A percentile compares a stretch with the other conserved stretches of the same genome.
These are phyloP conservation scores for Rhyacichthys aspro DNA, from an alignment of 2,797 vertebrate species.

Conservation along the genomic window DNA sequence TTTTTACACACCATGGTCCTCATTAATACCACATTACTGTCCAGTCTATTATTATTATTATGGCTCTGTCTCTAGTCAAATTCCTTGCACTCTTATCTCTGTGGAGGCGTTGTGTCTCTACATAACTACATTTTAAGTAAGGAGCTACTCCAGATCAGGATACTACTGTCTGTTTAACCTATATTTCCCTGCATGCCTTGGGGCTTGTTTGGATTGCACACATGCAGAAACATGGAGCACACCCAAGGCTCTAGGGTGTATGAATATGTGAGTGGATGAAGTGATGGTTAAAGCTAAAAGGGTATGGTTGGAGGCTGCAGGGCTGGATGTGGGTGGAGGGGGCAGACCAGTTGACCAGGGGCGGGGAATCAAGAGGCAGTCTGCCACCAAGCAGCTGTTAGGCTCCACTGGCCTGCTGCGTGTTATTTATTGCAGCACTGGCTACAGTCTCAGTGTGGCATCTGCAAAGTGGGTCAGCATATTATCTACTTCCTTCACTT, in stretches of 20 bases:
- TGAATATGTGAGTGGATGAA: conserved; percentile 20
- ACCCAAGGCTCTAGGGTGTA: conserved; percentile 10
- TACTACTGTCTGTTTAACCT: conserved; percentile 15
- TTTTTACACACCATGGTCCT: background rate
- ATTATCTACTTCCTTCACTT: conserved; percentile 59
- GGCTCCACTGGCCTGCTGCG: conserved; percentile 66
- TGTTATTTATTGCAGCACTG: conserved; percentile 81
- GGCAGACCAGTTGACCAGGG: conserved; percentile 12
- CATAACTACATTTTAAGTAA: too few relatives aligned
- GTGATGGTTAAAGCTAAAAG: conserved; percentile 42
- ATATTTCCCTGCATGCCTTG: conserved; percentile 10
- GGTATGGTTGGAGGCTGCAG: conserved; percentile 42
- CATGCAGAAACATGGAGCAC: conserved; percentile 34
- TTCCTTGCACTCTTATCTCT: too few relatives aligned
- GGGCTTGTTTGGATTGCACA: conserved; percentile 42
- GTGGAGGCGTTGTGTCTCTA: too few relatives aligned
- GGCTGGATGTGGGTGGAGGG: conserved; percentile 19
- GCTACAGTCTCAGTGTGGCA: conserved; percentile 74
- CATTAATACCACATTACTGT: too few relatives aligned
- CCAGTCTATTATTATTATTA: too few relatives aligned
- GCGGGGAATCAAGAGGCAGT: conserved; percentile 37
- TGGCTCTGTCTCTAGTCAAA: too few relatives aligned
- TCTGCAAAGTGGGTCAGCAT: conserved; percentile 82
- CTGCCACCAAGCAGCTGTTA: conserved; percentile 78
- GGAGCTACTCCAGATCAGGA: conserved; percentile 7